phyloP scores from a whole-genome alignment of 2,888 invertebrate genomes.

The Meiosimyza decipiens region DNA sequence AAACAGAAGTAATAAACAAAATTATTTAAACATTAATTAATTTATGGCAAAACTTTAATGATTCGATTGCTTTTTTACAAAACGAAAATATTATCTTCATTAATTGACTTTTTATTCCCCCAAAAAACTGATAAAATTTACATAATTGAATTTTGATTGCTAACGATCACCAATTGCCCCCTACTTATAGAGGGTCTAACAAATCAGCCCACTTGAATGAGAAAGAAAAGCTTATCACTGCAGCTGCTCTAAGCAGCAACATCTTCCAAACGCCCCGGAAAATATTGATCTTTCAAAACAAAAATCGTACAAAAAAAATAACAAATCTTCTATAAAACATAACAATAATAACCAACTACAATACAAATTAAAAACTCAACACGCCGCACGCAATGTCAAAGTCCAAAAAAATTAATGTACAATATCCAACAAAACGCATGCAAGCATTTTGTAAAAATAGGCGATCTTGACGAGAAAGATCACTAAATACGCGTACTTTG shows the following conservation, averaged over 20 bases:
- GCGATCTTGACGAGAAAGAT: slow-evolving; percentile 7
- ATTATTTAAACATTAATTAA: too few species aligned
- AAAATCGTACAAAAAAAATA: background rate
- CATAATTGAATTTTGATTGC: slow-evolving; percentile 24
- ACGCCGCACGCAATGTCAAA: slow-evolving; percentile 29
- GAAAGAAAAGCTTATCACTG: background rate
- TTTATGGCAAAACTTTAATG: too few species aligned
- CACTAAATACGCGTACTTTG: too few species aligned
- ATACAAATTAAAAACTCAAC: slow-evolving; percentile 42
- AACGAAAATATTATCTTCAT: background rate
- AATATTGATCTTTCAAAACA: background rate
- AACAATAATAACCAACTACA: slow-evolving; percentile 38
- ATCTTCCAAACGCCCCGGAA: too few species aligned
- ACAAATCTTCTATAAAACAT: slow-evolving; percentile 23
- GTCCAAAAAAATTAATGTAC: slow-evolving; percentile 21
- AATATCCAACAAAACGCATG: background rate
- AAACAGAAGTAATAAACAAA: too few species aligned
- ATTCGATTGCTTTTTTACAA: background rate
- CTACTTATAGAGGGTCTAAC: background rate
- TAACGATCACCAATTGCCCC: slow-evolving; percentile 11
- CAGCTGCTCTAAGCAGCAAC: background rate
- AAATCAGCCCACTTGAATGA: background rate
- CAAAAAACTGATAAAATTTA: slow-evolving; percentile 10
- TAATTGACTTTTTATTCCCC: background rate
- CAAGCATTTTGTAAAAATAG: too few species aligned